phyloP scores from a whole-genome alignment of 2,888 invertebrate genomes.

The Athalia cordata region DNA sequence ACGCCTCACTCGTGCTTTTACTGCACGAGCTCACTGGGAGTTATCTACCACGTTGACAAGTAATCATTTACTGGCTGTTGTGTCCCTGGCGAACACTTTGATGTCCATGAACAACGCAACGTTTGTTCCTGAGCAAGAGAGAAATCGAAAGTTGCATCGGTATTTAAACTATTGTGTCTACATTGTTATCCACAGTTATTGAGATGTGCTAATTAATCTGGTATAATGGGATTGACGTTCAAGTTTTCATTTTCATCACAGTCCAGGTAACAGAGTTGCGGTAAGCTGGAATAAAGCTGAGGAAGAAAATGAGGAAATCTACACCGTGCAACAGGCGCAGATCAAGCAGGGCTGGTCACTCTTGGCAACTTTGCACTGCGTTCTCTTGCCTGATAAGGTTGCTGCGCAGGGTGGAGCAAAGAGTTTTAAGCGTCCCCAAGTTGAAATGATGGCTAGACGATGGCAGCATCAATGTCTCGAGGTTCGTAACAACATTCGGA shows the following conservation, averaged over 20 bases:
- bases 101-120: slow-evolving; percentile 99
- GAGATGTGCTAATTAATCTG: no score
- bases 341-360: slow-evolving; percentile 99
- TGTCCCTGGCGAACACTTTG: slow-evolving; percentile 95
- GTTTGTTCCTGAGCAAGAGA: slow-evolving; percentile 91
- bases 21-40: slow-evolving; percentile 95
- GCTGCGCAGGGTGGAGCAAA: slow-evolving; percentile 81
- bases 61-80: slow-evolving; percentile 95
- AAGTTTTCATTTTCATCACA: slow-evolving; percentile 59
- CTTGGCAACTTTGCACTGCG: slow-evolving; percentile 96
- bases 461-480: slow-evolving; percentile 99
- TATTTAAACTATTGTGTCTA: slow-evolving; percentile 59
- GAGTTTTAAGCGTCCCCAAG: slow-evolving; percentile 94
- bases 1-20: slow-evolving; percentile 87
- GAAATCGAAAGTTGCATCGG: slow-evolving; percentile 86
- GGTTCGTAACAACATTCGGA: slow-evolving; percentile 73
- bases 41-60: slow-evolving; percentile 95
- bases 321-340: slow-evolving; percentile 91
- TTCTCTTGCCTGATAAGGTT: slow-evolving; percentile 95
- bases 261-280: slow-evolving; percentile 80
- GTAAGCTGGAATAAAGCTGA: slow-evolving; percentile 83
- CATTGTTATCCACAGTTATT: neutral
- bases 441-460: slow-evolving; percentile 96
- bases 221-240: no score
- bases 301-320: slow-evolving; percentile 88